Percentiles rank a stretch among this genome's conserved stretches.
Evolutionary conservation across 2,888 invertebrate genomes (phyloP).

Genomic region (Sminthurides aquaticus): DNA sequence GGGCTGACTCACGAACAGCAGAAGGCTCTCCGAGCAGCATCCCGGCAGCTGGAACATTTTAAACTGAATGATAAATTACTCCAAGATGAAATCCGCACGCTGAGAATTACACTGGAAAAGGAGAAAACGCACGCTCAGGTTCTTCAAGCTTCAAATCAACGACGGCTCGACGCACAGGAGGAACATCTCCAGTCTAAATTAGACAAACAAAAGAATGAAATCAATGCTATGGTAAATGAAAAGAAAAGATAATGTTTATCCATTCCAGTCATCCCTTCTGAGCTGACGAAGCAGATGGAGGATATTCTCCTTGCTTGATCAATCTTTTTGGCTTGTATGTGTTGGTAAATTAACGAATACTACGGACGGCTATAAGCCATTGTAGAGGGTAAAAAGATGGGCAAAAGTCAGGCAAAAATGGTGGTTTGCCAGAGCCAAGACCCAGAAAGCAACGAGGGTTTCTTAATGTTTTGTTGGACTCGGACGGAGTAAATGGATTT

Average conservation of each 20-base stretch:
- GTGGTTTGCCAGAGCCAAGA: too few species aligned
- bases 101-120: conserved; percentile 49
- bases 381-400: too few species aligned
- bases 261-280: too few species aligned
- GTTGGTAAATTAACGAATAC: neutral
- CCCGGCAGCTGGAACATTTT: conserved; percentile 54
- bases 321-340: neutral
- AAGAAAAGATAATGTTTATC: neutral
- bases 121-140: conserved; percentile 47
- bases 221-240: conserved; percentile 38
- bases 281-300: neutral
- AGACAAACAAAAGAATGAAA: conserved; percentile 50
- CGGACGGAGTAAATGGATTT: too few species aligned
- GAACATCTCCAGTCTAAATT: conserved; percentile 44
- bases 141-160: conserved; percentile 38
- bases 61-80: conserved; percentile 54
- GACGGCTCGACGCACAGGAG: conserved; percentile 40
- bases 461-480: too few species aligned
- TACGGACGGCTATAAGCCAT: too few species aligned
- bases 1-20: conserved; percentile 57
- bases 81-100: conserved; percentile 48
- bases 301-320: neutral
- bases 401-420: too few species aligned
- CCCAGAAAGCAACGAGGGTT: too few species aligned
- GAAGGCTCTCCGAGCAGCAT: conserved; percentile 51